Percentiles rank a stretch among this genome's conserved stretches.
Conservation (phyloP, 2,797 vertebrate genomes). For the Glyptemys insculpta region DNA sequence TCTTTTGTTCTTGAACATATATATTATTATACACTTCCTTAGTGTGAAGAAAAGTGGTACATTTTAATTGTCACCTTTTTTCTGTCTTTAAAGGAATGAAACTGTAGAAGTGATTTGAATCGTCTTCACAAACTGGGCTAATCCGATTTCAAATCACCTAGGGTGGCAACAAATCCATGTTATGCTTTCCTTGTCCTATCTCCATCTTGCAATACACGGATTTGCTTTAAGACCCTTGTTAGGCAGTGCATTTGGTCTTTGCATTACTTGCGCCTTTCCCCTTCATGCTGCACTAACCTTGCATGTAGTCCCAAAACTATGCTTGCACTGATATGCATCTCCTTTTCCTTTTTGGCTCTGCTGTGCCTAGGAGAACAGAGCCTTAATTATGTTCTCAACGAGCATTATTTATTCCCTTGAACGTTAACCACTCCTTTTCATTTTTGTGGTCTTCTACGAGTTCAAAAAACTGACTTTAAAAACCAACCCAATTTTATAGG, state of each 20-base stretch:
- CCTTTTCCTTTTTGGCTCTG: not conserved
- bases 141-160: not conserved
- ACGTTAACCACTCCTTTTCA: not conserved
- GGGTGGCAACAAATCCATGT: not conserved
- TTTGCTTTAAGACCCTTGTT: not conserved
- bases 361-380: constrained; percentile 1
- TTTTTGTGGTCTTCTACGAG: constrained; percentile 31
- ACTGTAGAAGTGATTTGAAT: not conserved
- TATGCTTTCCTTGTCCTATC: not conserved
- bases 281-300: not conserved
- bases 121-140: constrained; percentile 11
- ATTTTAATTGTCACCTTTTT: constrained; percentile 42
- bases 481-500: constrained; percentile 22
- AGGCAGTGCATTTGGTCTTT: not conserved
- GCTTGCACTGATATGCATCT: not conserved
- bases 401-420: constrained; percentile 17
- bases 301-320: not conserved
- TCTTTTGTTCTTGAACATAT: constrained; percentile 60
- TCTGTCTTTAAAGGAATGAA: constrained; percentile 43
- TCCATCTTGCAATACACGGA: not conserved
- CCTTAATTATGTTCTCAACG: constrained; percentile 1
- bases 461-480: constrained; percentile 43
- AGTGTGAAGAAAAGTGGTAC: constrained; percentile 52
- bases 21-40: constrained; percentile 48
- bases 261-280: not conserved